A percentile compares a stretch with the other conserved stretches of the same genome.
These are phyloP conservation scores for Epicampocera succincta DNA, from an alignment of 2,888 invertebrate species.

Conservation along the genomic window DNA sequence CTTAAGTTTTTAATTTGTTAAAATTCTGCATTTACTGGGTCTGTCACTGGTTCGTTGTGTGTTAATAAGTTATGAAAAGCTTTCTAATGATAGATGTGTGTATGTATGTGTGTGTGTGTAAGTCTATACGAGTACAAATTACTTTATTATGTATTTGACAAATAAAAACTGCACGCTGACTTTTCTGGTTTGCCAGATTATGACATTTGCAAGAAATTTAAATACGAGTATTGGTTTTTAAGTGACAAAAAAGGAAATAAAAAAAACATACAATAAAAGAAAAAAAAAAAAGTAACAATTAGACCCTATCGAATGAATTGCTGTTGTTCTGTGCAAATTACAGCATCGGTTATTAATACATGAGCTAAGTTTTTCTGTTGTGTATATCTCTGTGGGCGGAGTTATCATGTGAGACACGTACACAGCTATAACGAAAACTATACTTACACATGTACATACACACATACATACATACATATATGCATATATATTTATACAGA, in stretches of 20 bases:
- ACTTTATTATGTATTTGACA: no score
- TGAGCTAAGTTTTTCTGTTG: constrained; percentile 21
- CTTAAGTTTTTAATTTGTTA: background rate
- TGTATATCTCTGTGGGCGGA: constrained; percentile 53
- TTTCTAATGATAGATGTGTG: background rate
- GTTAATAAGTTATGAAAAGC: background rate
- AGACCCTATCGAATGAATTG: constrained; percentile 56
- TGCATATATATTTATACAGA: constrained; percentile 6
- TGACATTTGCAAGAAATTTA: constrained; percentile 16
- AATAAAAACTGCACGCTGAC: no score
- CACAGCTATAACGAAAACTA: constrained; percentile 39
- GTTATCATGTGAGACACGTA: constrained; percentile 65
- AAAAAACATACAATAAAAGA: background rate
- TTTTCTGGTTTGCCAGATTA: no score
- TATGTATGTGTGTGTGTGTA: no score
- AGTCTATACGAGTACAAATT: no score
- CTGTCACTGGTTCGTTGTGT: no score
- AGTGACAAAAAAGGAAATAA: constrained; percentile 20
- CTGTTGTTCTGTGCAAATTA: constrained; percentile 47
- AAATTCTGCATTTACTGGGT: background rate
- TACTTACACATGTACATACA: constrained; percentile 11
- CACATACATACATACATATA: constrained; percentile 12
- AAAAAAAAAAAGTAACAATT: constrained; percentile 53
- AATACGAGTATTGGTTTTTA: constrained; percentile 28
- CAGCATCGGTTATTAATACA: constrained; percentile 22